phyloP scores from a whole-genome alignment of 2,888 invertebrate genomes.

The Stenchaetothrips biformis region DNA sequence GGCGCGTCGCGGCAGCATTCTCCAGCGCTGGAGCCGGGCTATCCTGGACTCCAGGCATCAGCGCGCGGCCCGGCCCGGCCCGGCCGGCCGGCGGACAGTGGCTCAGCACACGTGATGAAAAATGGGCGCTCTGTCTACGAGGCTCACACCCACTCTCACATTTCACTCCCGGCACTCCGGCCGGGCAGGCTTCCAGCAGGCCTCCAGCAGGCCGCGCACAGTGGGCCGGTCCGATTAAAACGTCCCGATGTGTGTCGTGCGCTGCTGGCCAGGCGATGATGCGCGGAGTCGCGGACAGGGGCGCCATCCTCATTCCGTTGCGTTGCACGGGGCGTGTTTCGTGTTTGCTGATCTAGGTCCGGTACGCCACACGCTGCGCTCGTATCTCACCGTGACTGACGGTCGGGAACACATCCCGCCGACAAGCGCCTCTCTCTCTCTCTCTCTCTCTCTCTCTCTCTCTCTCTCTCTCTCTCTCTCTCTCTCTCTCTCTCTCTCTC shows the following conservation, averaged over 20 bases:
- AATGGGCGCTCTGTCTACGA: neutral
- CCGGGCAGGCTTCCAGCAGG: neutral
- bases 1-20: too few species aligned
- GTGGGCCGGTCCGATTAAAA: too few species aligned
- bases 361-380: neutral
- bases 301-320: too few species aligned
- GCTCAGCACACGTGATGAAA: neutral
- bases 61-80: too few species aligned
- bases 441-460: conserved; percentile 2
- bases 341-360: too few species aligned
- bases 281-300: too few species aligned
- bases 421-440: neutral
- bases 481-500: neutral
- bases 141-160: neutral
- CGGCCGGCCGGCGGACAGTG: neutral
- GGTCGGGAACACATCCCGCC: neutral
- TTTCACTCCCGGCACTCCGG: neutral
- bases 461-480: conserved; percentile 1
- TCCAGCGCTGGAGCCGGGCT: too few species aligned
- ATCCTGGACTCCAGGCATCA: too few species aligned
- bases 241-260: too few species aligned
- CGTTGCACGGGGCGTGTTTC: too few species aligned
- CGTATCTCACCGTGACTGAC: conserved; percentile 19
- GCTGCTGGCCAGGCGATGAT: too few species aligned
- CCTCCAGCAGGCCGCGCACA: too few species aligned